Evolutionary conservation across 1,140 invertebrate genomes (phyloP).

Genomic region (Drosophila fuyamai): DNA sequence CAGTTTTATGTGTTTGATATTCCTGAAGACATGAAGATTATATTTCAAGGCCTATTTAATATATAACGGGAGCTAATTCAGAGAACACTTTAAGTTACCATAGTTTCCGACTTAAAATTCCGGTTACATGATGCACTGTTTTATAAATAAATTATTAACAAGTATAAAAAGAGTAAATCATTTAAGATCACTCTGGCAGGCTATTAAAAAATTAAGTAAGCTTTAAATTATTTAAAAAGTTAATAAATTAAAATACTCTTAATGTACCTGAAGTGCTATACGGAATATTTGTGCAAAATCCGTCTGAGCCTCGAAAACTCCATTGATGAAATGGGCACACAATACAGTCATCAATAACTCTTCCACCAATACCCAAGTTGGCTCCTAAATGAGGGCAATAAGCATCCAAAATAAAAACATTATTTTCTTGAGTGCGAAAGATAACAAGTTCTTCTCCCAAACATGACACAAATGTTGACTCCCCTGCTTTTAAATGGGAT

Average conservation of each 20-base stretch:
- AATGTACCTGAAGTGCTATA: conserved; percentile 84
- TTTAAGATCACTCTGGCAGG: no score
- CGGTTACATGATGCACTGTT: no score
- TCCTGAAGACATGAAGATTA: no score
- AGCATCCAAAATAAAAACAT: conserved; percentile 91
- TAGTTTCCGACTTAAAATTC: no score
- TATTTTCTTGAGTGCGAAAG: conserved; percentile 88
- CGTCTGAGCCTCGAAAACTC: conserved; percentile 90
- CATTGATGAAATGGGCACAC: conserved; percentile 96
- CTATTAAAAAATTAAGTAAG: no score
- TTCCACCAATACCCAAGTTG: conserved; percentile 92
- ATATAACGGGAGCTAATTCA: no score
- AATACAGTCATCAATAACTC: conserved; percentile 90
- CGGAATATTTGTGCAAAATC: conserved; percentile 90
- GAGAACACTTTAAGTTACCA: no score
- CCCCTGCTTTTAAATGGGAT: conserved; percentile 86
- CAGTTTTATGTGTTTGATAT: no score
- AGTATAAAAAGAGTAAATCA: no score
- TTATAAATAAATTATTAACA: no score
- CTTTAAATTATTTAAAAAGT: background rate
- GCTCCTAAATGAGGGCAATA: conserved; percentile 96
- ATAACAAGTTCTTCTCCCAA: conserved; percentile 92
- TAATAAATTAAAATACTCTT: background rate
- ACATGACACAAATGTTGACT: conserved; percentile 88
- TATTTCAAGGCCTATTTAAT: no score